Evolutionary conservation across 1,140 invertebrate species (phyloP), one percentile per base, ranked within the genome.

Genomic region (Drosophila azteca): DNA sequence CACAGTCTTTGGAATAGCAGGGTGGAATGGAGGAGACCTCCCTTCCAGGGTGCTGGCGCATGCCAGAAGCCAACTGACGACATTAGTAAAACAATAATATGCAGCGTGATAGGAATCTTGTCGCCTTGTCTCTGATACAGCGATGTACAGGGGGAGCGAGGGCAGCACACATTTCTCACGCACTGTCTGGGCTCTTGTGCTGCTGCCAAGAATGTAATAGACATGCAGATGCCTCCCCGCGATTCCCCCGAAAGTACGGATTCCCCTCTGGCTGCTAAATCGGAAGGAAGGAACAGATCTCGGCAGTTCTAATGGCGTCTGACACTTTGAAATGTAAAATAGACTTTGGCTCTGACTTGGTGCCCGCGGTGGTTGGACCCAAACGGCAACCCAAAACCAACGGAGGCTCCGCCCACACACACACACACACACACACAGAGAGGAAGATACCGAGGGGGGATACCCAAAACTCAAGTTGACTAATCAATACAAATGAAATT

Each of bases 401-500:
- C 15, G 20, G 55, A 43, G 63, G 29, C 41, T 8, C 45, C 29
- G 29, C 29, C 29, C 45, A 48, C 17, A 11, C 6, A 20, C 13
- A 44, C n/a, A n/a, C 45, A 48, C 17, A 11, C 6, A 20, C 13
- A 44, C 45, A 48, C 17, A 11, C 6, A 20, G 4, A 44, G 13
- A 44, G 13, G 43, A 6, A 7, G 43, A 3, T 20, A 44, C 39
- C 24, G 35, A 13, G 1, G 8, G 13, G n/a, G 6, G 17, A 13
- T 31, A 50, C 22, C 29, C 22, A 22, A 62, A 44, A 53, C 52
- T 39, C 8, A 22, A 45, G 41, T 22, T 71, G 46, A 71, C 68
- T 71, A 71, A 71, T 71, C 68, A 71, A 71, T 71, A 71, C 68
- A 71, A 71, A 71, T 71, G 68, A 71, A 71, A 71, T 71, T 71